Conservation (phyloP, 2,797 vertebrate genomes). For the Catamblyrhynchus diadema region DNA sequence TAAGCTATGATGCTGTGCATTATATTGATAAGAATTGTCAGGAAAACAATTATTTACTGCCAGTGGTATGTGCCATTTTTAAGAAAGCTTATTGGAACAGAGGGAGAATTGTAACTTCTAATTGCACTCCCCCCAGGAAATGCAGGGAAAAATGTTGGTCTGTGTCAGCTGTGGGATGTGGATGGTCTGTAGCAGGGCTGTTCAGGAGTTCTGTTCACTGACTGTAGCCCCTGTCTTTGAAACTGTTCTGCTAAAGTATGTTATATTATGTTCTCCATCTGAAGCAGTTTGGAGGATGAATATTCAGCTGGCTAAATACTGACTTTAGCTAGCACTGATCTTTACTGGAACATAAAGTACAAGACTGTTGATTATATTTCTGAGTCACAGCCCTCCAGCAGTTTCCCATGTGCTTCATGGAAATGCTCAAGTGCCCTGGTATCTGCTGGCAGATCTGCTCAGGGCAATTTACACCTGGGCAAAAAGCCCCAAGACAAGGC, state of each 20-base stretch:
- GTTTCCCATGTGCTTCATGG: not conserved
- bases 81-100: not conserved
- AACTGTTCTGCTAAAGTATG: not conserved
- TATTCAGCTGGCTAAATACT: not conserved
- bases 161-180: not conserved
- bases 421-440: not conserved
- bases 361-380: not conserved
- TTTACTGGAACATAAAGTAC: not conserved
- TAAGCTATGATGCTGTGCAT: conserved; percentile 54
- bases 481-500: not conserved
- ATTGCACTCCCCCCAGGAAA: not conserved
- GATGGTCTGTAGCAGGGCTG: not conserved
- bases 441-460: conserved; percentile 32
- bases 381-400: not conserved
- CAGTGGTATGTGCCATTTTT: conserved; percentile 9
- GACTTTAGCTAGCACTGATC: not conserved
- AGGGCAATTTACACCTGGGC: not conserved
- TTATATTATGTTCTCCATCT: not conserved
- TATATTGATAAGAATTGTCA: not conserved
- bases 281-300: not conserved
- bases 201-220: not conserved
- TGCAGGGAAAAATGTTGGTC: not conserved
- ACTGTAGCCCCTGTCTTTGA: not conserved
- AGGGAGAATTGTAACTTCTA: not conserved
- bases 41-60: not conserved